Conservation (phyloP, 1,140 invertebrate genomes). For the Microplitis demolitor region DNA sequence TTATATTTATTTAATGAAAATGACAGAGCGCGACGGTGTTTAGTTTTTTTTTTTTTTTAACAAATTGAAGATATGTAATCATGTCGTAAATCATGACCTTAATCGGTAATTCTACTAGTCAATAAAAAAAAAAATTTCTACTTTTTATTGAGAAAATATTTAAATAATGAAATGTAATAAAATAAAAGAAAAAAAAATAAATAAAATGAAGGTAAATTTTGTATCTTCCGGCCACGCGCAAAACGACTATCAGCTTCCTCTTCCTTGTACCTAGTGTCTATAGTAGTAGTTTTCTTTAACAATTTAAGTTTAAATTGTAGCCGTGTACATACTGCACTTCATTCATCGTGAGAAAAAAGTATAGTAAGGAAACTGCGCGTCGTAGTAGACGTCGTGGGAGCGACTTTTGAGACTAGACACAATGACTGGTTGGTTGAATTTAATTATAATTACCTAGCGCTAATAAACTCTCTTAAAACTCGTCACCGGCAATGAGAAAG, state of each 20-base stretch:
- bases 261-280: slow-evolving; percentile 3
- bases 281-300: background rate
- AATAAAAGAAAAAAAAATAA: slow-evolving; percentile 1
- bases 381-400: slow-evolving; percentile 10
- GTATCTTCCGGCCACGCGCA: slow-evolving; percentile 6
- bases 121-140: background rate
- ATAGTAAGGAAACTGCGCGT: background rate
- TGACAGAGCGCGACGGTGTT: slow-evolving; percentile 29
- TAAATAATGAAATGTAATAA: background rate
- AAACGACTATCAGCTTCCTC: slow-evolving; percentile 15
- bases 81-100: background rate
- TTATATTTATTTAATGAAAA: slow-evolving; percentile 31
- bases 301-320: background rate
- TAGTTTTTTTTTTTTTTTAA: slow-evolving; percentile 1
- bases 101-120: slow-evolving; percentile 2
- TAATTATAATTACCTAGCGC: slow-evolving; percentile 56
- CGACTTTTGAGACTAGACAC: background rate
- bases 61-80: background rate
- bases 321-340: background rate
- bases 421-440: slow-evolving; percentile 32
- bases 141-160: background rate
- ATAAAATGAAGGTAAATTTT: background rate
- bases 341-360: slow-evolving; percentile 17
- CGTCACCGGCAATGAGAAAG: slow-evolving; percentile 37
- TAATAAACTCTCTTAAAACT: slow-evolving; percentile 46